Conservation (phyloP, 2,797 vertebrate species). For the Crocidura indochinensis region DNA sequence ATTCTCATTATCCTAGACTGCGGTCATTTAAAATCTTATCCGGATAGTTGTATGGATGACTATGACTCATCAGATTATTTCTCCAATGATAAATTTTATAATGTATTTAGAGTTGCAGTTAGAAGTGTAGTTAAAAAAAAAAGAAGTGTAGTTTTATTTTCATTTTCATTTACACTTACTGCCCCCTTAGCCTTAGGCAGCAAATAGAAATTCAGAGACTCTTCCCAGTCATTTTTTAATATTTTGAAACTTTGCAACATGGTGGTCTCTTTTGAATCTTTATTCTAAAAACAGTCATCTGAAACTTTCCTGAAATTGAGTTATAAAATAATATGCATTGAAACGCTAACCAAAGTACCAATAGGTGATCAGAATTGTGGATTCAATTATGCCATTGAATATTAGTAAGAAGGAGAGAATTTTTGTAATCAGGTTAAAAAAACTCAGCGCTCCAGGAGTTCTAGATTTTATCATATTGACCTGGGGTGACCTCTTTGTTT, state of each 20-base stretch:
- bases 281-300: background rate
- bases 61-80: slow-evolving; percentile 20
- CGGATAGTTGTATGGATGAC: slow-evolving; percentile 21
- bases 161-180: no score
- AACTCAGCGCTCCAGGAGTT: slow-evolving; percentile 23
- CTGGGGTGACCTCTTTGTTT: slow-evolving; percentile 18
- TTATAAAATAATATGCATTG: background rate
- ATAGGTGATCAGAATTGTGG: background rate
- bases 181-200: background rate
- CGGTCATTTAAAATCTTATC: background rate
- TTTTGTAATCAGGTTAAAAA: slow-evolving; percentile 45
- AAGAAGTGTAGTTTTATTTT: background rate
- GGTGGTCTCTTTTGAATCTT: background rate
- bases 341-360: background rate
- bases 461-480: slow-evolving; percentile 72
- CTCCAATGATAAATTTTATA: background rate
- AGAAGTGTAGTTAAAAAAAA: background rate
- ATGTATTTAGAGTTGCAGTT: slow-evolving; percentile 34
- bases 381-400: slow-evolving; percentile 41
- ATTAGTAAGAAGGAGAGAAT: slow-evolving; percentile 62
- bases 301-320: slow-evolving; percentile 9
- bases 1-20: background rate
- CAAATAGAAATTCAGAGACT: background rate
- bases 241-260: background rate
- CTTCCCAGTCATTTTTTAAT: slow-evolving; percentile 60